Percentiles rank a stretch among this genome's conserved stretches.
These are phyloP conservation scores for Steinernema khuongi DNA, from an alignment of 1,140 invertebrate genomes.

Conservation along the genomic window DNA sequence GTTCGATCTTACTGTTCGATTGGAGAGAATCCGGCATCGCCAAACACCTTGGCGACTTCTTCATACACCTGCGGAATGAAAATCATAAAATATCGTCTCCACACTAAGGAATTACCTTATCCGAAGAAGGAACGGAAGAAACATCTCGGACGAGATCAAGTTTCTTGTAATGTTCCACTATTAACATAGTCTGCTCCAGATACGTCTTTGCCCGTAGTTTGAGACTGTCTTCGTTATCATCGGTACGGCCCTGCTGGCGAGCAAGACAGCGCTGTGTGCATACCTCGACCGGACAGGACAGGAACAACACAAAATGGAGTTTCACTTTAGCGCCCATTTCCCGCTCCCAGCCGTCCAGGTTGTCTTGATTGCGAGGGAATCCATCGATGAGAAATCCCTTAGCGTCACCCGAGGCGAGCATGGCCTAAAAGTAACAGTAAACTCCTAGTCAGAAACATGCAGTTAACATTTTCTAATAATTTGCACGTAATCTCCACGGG, in stretches of 20 bases:
- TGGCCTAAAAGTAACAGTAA: constrained; percentile 64
- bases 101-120: constrained; percentile 66
- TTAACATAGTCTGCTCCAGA: constrained; percentile 81
- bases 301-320: constrained; percentile 82
- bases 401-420: constrained; percentile 66
- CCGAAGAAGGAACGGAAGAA: constrained; percentile 68
- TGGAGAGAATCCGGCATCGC: constrained; percentile 26
- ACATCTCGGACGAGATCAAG: constrained; percentile 72
- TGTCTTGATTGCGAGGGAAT: constrained; percentile 94
- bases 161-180: constrained; percentile 77
- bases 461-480: constrained; percentile 71
- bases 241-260: constrained; percentile 82
- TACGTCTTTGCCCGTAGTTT: constrained; percentile 83
- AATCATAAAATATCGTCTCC: constrained; percentile 7
- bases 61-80: constrained; percentile 29
- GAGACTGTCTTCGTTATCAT: constrained; percentile 87
- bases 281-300: constrained; percentile 79
- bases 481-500: constrained; percentile 96
- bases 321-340: constrained; percentile 77
- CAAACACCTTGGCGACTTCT: constrained; percentile 21
- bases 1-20: constrained; percentile 12
- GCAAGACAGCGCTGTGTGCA: constrained; percentile 78
- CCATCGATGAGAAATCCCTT: constrained; percentile 93
- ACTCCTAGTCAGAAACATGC: constrained; percentile 4
- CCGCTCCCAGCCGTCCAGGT: constrained; percentile 87